Conservation (phyloP, 2,888 invertebrate genomes). For the Cyrtodaria siliqua region DNA sequence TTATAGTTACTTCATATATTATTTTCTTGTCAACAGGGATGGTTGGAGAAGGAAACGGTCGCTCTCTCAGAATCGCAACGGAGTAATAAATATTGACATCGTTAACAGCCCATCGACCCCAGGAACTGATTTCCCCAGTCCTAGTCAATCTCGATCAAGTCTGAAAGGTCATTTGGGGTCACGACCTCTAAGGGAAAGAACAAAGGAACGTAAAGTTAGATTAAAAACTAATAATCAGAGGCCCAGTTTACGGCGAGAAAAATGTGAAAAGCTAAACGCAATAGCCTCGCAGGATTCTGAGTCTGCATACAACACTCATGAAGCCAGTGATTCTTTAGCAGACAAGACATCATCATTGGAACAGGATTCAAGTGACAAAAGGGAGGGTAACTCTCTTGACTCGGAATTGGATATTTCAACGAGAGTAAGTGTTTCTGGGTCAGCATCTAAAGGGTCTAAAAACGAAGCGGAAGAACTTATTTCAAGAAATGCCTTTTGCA, state of each 20-base stretch:
- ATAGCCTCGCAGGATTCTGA: slow-evolving; percentile 56
- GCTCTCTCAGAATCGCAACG: slow-evolving; percentile 45
- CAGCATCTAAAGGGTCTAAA: too few relatives aligned
- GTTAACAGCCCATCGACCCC: neutral
- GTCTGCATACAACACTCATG: slow-evolving; percentile 62
- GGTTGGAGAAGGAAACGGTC: slow-evolving; percentile 59
- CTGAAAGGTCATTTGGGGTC: slow-evolving; percentile 48
- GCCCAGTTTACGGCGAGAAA: slow-evolving; percentile 1
- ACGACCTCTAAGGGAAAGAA: slow-evolving; percentile 47
- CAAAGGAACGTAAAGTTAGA: slow-evolving; percentile 50
- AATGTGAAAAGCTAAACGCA: neutral
- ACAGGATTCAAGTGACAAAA: slow-evolving; percentile 38
- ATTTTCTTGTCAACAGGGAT: slow-evolving; percentile 49
- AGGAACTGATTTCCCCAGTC: slow-evolving; percentile 5
- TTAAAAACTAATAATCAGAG: slow-evolving; percentile 36
- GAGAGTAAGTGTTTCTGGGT: slow-evolving; percentile 1
- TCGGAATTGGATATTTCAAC: slow-evolving; percentile 1
- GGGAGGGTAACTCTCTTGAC: slow-evolving; percentile 9
- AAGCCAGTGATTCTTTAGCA: slow-evolving; percentile 56
- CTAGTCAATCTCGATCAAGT: slow-evolving; percentile 42
- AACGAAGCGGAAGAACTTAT: too few relatives aligned
- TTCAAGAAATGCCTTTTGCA: neutral
- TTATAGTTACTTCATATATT: too few relatives aligned
- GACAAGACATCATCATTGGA: slow-evolving; percentile 53
- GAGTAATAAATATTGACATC: neutral